phyloP scores from a whole-genome alignment of 1,140 invertebrate species.

The Ceratina japonica region DNA sequence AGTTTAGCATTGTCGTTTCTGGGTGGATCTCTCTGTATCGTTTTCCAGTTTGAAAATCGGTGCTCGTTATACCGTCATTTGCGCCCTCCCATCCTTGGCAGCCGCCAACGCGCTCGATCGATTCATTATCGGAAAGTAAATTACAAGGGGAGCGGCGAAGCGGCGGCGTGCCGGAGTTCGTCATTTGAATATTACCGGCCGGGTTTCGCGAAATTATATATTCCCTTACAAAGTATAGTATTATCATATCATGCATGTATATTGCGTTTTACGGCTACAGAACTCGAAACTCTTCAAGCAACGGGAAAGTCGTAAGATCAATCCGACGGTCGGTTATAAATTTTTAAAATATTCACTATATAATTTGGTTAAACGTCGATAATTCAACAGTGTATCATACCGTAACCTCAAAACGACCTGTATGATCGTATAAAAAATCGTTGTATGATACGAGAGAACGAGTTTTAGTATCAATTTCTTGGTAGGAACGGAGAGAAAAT shows the following conservation, averaged over 20 bases:
- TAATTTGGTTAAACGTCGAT: no score
- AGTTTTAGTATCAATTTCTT: no score
- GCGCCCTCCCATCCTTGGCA: neutral
- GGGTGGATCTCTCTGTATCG: neutral
- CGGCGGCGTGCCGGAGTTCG: neutral
- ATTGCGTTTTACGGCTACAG: no score
- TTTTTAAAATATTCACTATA: no score
- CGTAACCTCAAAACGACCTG: no score
- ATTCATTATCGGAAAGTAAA: constrained; percentile 33
- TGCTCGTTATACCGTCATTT: constrained; percentile 37
- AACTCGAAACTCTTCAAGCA: no score
- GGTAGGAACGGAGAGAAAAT: neutral
- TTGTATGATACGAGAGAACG: neutral
- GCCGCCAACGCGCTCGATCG: neutral
- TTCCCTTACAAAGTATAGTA: no score
- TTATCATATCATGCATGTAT: neutral
- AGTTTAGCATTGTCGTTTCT: constrained; percentile 22
- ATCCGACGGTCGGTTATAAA: no score
- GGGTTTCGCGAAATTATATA: neutral
- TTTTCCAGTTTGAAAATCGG: constrained; percentile 27
- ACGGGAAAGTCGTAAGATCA: no score
- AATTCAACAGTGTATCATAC: no score
- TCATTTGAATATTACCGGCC: constrained; percentile 4
- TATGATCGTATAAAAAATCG: no score
- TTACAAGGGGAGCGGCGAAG: constrained; percentile 10